phyloP scores from a whole-genome alignment of 1,140 invertebrate genomes.

The Ganaspis sp. region DNA sequence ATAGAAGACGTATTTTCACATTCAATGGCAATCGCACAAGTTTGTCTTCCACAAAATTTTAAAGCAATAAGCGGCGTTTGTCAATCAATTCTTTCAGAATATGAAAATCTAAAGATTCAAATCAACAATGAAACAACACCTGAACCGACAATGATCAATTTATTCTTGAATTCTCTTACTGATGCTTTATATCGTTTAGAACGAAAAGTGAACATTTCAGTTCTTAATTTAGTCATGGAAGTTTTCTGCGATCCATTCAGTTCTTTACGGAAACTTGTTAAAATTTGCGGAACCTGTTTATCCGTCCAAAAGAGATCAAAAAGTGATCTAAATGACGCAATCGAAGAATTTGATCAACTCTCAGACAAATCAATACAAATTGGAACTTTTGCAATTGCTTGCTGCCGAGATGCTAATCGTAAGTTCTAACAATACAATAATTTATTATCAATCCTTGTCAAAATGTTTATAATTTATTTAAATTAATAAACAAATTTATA shows the following conservation, averaged over 20 bases:
- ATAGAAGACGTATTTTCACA: conserved; percentile 72
- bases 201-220: conserved; percentile 71
- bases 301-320: conserved; percentile 59
- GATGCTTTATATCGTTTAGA: conserved; percentile 72
- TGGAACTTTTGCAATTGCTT: conserved; percentile 82
- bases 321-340: conserved; percentile 65
- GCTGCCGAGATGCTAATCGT: conserved; percentile 80
- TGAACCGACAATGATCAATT: conserved; percentile 66
- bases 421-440: conserved; percentile 57
- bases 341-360: conserved; percentile 81
- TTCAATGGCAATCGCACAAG: conserved; percentile 74
- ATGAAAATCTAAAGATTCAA: conserved; percentile 69
- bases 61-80: conserved; percentile 70
- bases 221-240: conserved; percentile 72
- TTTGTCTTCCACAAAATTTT: conserved; percentile 71
- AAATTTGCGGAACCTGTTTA: conserved; percentile 68
- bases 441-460: too few relatives aligned
- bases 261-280: conserved; percentile 68
- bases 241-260: conserved; percentile 70
- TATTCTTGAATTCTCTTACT: conserved; percentile 70
- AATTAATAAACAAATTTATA: too few relatives aligned
- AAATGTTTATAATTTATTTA: conserved; percentile 30
- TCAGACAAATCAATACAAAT: conserved; percentile 82
- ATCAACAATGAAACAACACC: conserved; percentile 58
- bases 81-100: conserved; percentile 71